phyloP scores from a whole-genome alignment of 2,888 invertebrate species.

The Pecten maximus region DNA sequence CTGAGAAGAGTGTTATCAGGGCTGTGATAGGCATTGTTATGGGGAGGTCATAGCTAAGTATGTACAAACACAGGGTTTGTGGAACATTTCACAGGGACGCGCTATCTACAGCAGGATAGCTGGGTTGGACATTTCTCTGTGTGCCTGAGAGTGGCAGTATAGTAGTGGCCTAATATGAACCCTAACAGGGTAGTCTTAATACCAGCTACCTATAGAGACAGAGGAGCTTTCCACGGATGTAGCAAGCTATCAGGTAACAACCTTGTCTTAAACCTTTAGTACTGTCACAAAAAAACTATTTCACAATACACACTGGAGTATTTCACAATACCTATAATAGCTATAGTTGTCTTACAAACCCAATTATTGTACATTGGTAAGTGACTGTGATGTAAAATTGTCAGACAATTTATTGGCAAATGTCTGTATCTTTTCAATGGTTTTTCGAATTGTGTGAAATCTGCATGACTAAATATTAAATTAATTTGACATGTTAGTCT shows the following conservation, averaged over 20 bases:
- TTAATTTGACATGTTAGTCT: neutral
- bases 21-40: conserved; percentile 23
- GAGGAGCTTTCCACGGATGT: neutral
- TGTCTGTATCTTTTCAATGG: neutral
- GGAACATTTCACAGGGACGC: conserved; percentile 9
- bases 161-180: neutral
- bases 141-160: conserved; percentile 6
- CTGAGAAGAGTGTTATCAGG: conserved; percentile 28
- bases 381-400: neutral
- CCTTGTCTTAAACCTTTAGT: neutral
- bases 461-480: neutral
- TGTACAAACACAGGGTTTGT: neutral
- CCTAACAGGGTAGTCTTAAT: neutral
- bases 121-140: neutral
- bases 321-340: neutral
- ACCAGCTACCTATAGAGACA: neutral
- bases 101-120: neutral
- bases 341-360: neutral
- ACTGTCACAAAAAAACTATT: neutral
- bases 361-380: neutral
- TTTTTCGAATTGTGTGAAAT: neutral
- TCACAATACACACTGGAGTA: neutral
- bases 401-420: neutral
- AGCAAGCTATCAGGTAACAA: neutral
- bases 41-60: conserved; percentile 33